Percentiles rank a stretch among this genome's conserved stretches.
Evolutionary conservation across 2,888 invertebrate species (phyloP).

Genomic region (Drosophila phalerata): DNA sequence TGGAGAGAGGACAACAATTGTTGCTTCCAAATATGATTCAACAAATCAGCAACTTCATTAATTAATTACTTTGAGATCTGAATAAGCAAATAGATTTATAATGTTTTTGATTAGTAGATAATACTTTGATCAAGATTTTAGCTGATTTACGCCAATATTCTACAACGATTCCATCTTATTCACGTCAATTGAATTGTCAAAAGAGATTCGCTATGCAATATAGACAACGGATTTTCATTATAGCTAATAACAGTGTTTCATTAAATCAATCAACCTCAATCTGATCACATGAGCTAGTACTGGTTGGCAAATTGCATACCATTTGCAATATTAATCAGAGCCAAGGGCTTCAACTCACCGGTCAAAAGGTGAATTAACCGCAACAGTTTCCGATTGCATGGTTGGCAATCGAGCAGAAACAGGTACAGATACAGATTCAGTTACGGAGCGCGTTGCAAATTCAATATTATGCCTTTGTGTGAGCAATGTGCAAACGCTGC

Average conservation of each 20-base stretch:
- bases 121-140: not conserved
- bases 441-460: slow-evolving; percentile 22
- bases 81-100: not conserved
- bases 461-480: slow-evolving; percentile 46
- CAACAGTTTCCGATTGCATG: slow-evolving; percentile 35
- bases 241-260: slow-evolving; percentile 52
- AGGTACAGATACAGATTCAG: not conserved
- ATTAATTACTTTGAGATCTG: not conserved
- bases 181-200: not conserved
- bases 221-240: slow-evolving; percentile 31
- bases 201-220: not conserved
- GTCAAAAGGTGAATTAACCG: slow-evolving; percentile 57
- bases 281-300: slow-evolving; percentile 12
- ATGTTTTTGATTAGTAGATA: not conserved
- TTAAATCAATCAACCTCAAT: slow-evolving; percentile 52
- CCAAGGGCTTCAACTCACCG: slow-evolving; percentile 7
- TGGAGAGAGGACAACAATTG: not conserved
- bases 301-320: slow-evolving; percentile 22
- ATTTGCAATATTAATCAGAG: slow-evolving; percentile 68
- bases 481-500: slow-evolving; percentile 43
- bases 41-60: slow-evolving; percentile 10
- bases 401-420: slow-evolving; percentile 39
- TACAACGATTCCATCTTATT: no score
- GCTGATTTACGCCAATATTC: not conserved
- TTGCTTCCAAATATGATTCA: not conserved